Conservation (phyloP, 2,797 vertebrate species). For the Mus caroli region DNA sequence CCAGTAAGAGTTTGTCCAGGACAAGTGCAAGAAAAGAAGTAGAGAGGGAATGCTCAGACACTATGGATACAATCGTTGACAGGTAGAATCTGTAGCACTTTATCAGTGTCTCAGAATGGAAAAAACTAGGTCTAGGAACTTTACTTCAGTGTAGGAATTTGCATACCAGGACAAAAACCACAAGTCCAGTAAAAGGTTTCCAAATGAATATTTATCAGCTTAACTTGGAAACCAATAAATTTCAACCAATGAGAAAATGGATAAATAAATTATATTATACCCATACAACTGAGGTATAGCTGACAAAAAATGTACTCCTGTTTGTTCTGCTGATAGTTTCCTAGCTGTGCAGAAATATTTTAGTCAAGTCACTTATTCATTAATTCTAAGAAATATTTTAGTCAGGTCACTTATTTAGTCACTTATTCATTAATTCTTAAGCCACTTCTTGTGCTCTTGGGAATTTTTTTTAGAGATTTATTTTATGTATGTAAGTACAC, state of each 20-base stretch:
- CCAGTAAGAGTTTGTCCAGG: neutral
- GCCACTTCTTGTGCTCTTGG: neutral
- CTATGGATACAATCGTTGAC: neutral
- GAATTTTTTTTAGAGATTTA: neutral
- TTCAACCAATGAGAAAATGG: neutral
- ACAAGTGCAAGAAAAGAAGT: neutral
- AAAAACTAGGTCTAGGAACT: neutral
- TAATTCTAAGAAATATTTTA: neutral
- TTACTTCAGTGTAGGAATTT: neutral
- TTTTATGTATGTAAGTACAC: neutral
- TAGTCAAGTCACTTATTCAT: too few relatives aligned
- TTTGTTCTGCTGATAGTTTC: neutral
- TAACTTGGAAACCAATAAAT: constrained; percentile 19
- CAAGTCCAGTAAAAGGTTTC: neutral
- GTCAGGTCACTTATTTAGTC: too few relatives aligned
- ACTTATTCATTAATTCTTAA: too few relatives aligned
- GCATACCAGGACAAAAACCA: neutral
- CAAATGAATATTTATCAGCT: neutral
- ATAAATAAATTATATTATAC: neutral
- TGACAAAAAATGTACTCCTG: neutral
- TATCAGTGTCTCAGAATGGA: neutral
- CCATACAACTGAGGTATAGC: neutral
- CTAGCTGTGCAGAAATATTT: neutral
- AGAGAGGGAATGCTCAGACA: neutral
- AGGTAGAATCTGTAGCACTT: neutral